Evolutionary conservation across 2,113 vertebrate species (phyloP), one percentile per base, ranked within the genome.

Genomic region (Sinocyclocheilus grahami): DNA sequence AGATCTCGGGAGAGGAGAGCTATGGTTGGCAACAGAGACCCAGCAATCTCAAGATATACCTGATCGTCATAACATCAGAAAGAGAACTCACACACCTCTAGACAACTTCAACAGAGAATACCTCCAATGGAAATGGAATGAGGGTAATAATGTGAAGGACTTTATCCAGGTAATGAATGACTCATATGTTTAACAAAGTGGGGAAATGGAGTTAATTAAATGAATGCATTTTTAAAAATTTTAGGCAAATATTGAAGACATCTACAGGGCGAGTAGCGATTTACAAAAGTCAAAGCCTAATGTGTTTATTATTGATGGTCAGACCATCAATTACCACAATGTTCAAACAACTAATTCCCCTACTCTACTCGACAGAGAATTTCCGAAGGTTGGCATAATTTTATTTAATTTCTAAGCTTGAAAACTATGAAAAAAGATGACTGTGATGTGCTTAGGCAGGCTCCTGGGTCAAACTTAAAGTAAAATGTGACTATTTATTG

Each of bases 261-360:
- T 92, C 27, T 60, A 75, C 9, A 88, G 86, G 22, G 30, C 90
- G 1, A 93, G 88, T 85, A 90, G 76, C 55, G 89, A 63, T 81
- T 0, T 88, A 22, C 78, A 85, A 12, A 92, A 82, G 81, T 24
- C 89, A 1, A 69, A 75, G 53, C 77, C 30, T 1, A 89, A 89
- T 51, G 63, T 86, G 6, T 75, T 96, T 11, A 86, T 87, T 39
- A 46, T 60, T 3, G 79, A 88, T 16, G 86, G 51, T 12, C 83
- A 80, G 24, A 33, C 88, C 0, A 91, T 92, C 22, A 88, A 95
- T 86, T 96, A 95, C 90, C 96, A 96, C 86, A 96, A 96, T 37
- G 90, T 62, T 74, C 96, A 97, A 91, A 92, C 92, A 24, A 87
- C 95, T 87, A 97, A 95, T 77, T 93, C 95, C 20, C 89, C 90